Evolutionary conservation across 2,797 vertebrate species (phyloP).

Genomic region (Nannoperca australis): DNA sequence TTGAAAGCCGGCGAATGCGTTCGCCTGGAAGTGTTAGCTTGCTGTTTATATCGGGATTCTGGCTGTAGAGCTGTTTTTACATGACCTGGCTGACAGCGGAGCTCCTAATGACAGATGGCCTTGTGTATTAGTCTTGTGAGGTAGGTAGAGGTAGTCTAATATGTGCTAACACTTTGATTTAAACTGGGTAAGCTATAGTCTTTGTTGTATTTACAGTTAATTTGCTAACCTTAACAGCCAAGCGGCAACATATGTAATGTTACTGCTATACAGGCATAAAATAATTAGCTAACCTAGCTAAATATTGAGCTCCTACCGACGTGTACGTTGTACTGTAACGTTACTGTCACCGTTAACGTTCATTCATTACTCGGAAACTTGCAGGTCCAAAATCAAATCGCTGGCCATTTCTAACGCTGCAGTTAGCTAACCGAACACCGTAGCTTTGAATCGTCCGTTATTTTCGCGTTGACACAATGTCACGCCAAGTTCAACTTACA

Average conservation of each 20-base stretch:
- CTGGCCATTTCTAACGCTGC: neutral
- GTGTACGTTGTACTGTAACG: neutral
- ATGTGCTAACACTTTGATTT: neutral
- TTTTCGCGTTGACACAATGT: neutral
- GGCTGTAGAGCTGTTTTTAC: slow-evolving; percentile 61
- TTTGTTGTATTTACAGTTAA: neutral
- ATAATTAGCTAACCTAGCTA: neutral
- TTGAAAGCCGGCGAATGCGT: slow-evolving; percentile 15
- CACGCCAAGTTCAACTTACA: neutral
- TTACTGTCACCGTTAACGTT: too few relatives aligned
- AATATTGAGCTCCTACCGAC: neutral
- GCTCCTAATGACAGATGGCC: slow-evolving; percentile 28
- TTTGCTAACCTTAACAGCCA: neutral
- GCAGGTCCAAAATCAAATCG: neutral
- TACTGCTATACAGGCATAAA: neutral
- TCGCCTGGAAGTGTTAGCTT: slow-evolving; percentile 27
- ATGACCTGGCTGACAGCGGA: slow-evolving; percentile 26
- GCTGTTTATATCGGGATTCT: slow-evolving; percentile 17
- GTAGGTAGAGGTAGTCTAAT: neutral
- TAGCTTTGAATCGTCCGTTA: neutral
- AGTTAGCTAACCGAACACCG: neutral
- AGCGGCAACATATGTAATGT: neutral
- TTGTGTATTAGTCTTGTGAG: neutral
- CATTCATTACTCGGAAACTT: neutral
- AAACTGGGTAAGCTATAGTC: neutral